Percentiles rank a stretch among this genome's conserved stretches.
Evolutionary conservation across 2,113 vertebrate species (phyloP).

Genomic region (Glaucidium brasilianum): DNA sequence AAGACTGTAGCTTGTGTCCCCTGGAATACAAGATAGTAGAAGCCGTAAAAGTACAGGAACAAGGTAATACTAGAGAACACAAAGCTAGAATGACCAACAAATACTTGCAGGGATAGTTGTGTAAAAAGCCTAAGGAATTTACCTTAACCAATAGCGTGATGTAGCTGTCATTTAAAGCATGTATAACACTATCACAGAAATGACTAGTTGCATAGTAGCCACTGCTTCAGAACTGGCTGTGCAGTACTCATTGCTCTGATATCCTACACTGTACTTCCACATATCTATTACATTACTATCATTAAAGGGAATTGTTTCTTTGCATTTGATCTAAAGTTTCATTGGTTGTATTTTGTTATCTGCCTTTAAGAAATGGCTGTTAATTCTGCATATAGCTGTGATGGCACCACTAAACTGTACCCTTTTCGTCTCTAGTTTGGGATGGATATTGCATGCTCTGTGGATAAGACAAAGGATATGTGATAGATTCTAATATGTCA

Average conservation of each 20-base stretch:
- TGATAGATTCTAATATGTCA: not conserved
- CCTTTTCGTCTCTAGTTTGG: not conserved
- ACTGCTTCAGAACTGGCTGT: not conserved
- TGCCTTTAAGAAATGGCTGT: not conserved
- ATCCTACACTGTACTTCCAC: not conserved
- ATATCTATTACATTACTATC: too few species aligned
- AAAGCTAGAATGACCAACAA: not conserved
- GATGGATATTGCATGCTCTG: not conserved
- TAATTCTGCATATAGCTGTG: not conserved
- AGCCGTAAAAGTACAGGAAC: not conserved
- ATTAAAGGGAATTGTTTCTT: not conserved
- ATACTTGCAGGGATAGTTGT: not conserved
- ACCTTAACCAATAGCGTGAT: not conserved
- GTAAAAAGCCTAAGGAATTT: not conserved
- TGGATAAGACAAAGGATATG: not conserved
- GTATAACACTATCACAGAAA: not conserved
- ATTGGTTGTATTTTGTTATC: not conserved
- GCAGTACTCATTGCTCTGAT: not conserved
- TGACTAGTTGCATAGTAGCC: not conserved
- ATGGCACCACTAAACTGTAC: not conserved
- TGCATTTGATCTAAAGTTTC: not conserved
- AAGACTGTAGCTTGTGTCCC: not conserved
- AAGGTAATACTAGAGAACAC: not conserved
- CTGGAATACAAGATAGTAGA: not conserved
- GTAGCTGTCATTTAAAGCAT: not conserved